Evolutionary conservation across 2,888 invertebrate species (phyloP).

Genomic region (Drosophila vallismaia): DNA sequence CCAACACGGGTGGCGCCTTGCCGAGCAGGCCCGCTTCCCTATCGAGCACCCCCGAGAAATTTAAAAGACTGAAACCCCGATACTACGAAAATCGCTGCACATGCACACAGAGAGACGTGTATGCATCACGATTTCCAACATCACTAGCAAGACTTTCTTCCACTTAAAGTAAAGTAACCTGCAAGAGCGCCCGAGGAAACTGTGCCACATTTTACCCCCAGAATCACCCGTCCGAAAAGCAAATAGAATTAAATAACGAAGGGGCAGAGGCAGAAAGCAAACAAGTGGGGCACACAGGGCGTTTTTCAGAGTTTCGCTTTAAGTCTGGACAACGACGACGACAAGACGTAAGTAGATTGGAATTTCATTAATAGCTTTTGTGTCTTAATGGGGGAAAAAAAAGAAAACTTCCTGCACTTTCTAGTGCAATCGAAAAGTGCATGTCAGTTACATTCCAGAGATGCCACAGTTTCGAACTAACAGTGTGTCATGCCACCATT

Average conservation of each 20-base stretch:
- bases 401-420: constrained; percentile 11
- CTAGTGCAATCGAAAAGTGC: neutral
- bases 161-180: constrained; percentile 38
- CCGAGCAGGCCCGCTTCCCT: constrained; percentile 46
- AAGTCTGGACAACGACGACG: constrained; percentile 73
- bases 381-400: constrained; percentile 17
- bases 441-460: constrained; percentile 50
- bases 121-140: constrained; percentile 60
- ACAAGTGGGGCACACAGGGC: constrained; percentile 46
- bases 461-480: constrained; percentile 49
- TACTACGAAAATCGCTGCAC: constrained; percentile 55
- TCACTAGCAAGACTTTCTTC: constrained; percentile 68
- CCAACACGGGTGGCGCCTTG: constrained; percentile 51
- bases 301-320: constrained; percentile 67
- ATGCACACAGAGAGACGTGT: constrained; percentile 43
- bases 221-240: constrained; percentile 38
- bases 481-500: constrained; percentile 34
- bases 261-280: constrained; percentile 17
- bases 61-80: constrained; percentile 58
- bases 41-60: constrained; percentile 56
- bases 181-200: constrained; percentile 58
- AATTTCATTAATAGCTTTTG: constrained; percentile 60
- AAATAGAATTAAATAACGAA: constrained; percentile 35
- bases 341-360: constrained; percentile 71
- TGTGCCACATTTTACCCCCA: constrained; percentile 63